Evolutionary conservation across 2,888 invertebrate genomes (phyloP), one percentile per base, ranked within the genome.

Genomic region (Smittia aterrima): DNA sequence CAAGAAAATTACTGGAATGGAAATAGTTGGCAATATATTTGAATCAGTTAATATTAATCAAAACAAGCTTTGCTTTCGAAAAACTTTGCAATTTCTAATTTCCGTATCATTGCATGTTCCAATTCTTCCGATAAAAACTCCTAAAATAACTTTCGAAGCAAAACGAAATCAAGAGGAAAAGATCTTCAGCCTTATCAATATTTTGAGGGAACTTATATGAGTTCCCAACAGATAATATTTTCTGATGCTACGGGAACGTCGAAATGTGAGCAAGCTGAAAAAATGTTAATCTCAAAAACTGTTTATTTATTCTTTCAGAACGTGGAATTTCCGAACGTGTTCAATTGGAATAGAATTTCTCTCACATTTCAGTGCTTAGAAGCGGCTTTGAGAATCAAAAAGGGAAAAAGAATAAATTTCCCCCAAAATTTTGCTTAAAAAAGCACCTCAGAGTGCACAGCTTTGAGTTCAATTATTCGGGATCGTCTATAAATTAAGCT

Each of bases 71-170:
- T n/a, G n/a, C n/a, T n/a, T n/a, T n/a, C n/a, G n/a, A n/a, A n/a
- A n/a, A n/a, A n/a, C 9, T 32, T 9, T 32, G 32, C 9, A 32
- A 9, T 32, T 32, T 32, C 9, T 70, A 47, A 70, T 70, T 70
- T 70, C 47, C 68, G 47, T 41, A 70, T 70, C 70, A 16, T 54
- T 70, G 54, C 16, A 40, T 18, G 6, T 54, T 54, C 54, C n/a
- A 54, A 9, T 1, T 58, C 18, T 58, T 22, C 18, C 22, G n/a
- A n/a, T 47, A 47, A 58, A 18, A 58, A n/a, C 3, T 58, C 58
- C 58, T 58, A 58, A 58, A 58, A 58, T 22, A 58, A 58, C 20
- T 58, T 7, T 11, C 1, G 18, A 58, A 58, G 4, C 58, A 58
- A 58, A 58, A 58, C 18, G 18, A 18, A 47, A 16, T 47, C 18